Evolutionary conservation across 2,113 vertebrate species (phyloP).

Genomic region (Oreocharis arfaki): DNA sequence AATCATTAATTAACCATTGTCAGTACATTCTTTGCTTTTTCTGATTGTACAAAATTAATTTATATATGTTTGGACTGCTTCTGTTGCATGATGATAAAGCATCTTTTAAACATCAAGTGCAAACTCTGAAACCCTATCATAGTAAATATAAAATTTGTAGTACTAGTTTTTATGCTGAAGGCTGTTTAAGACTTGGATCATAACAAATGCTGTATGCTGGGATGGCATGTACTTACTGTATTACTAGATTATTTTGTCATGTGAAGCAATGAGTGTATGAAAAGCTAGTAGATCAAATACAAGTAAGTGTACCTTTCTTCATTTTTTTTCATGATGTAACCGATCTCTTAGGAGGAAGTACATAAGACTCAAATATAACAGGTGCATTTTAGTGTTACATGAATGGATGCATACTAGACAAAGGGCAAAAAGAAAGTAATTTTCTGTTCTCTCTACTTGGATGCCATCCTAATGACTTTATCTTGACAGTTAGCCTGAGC

Average conservation of each 20-base stretch:
- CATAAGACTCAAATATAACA: not conserved
- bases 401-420: not conserved
- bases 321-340: not conserved
- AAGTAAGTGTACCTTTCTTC: not conserved
- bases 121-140: not conserved
- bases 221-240: not conserved
- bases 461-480: not conserved
- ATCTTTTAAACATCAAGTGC: not conserved
- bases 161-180: not conserved
- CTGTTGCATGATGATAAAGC: not conserved
- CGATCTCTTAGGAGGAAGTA: not conserved
- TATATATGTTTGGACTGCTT: not conserved
- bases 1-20: not conserved
- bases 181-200: not conserved
- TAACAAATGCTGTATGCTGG: not conserved
- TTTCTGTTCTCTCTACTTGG: not conserved
- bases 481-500: not conserved
- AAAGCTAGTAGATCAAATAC: not conserved
- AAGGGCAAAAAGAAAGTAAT: not conserved
- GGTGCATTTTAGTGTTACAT: not conserved
- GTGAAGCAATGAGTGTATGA: not conserved
- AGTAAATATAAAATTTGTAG: not conserved
- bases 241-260: not conserved
- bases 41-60: not conserved
- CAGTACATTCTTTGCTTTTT: not conserved